phyloP scores from a whole-genome alignment of 2,113 vertebrate species.

The Notechis scutatus region DNA sequence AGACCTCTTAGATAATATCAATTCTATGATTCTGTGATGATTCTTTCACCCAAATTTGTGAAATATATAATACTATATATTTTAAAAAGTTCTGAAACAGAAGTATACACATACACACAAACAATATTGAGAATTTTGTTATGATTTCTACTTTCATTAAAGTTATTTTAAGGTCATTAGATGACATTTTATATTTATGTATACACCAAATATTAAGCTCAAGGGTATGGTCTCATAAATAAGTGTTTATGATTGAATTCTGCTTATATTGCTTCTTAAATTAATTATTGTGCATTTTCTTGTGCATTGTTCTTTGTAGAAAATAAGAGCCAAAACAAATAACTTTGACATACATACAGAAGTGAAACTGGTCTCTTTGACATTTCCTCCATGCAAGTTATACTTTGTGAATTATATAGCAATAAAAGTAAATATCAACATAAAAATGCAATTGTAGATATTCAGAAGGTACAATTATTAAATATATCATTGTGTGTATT shows the following conservation, averaged over 20 bases:
- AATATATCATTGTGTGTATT: not conserved
- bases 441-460: not conserved
- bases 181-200: constrained; percentile 1
- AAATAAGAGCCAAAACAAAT: constrained; percentile 20
- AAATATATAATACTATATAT: not conserved
- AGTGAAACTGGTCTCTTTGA: not conserved
- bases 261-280: constrained; percentile 7
- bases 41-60: not conserved
- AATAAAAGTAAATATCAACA: constrained; percentile 18
- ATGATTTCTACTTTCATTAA: not conserved
- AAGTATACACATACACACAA: not conserved
- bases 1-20: not conserved
- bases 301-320: not conserved
- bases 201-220: not conserved
- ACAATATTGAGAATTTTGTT: not conserved
- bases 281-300: not conserved
- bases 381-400: constrained; percentile 16
- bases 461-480: not conserved
- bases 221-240: not conserved
- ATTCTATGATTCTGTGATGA: not conserved
- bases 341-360: not conserved
- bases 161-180: not conserved
- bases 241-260: not conserved
- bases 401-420: not conserved
- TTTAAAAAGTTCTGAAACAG: not conserved